Base-by-base conservation (phyloP, 1,140 invertebrate genomes). In the Uloborus diversus region DNA sequence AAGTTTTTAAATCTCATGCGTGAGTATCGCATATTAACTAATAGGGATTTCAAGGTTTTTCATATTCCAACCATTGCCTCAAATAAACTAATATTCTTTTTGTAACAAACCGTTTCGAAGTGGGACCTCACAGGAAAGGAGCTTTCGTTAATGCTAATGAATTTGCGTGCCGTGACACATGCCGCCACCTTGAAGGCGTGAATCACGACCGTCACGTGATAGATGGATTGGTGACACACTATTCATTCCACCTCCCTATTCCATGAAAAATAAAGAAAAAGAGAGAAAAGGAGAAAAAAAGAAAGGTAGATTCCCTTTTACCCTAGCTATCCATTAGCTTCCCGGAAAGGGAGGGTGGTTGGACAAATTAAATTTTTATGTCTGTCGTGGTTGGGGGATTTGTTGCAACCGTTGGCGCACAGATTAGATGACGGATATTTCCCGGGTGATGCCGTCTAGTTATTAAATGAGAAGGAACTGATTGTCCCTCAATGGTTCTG, bases 201-300 rank as follows among this genome's bases (percentile, higher is more conserved):
- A 73, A 73, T 73, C 70, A 73, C 53, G n/a, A 35, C 30, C 9
- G 14, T 25, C 56, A 62, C 70, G 56, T 73, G 70, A 73, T 73
- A 73, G 70, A 73, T 73, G 70, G 70, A 73, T 73, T 62, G 70
- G 70, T 62, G 70, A 73, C 70, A 73, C 70, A 73, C 70, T 9
- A 51, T 62, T 62, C 56, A 37, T 30, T 17, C 68, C 68, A n/a
- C n/a, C n/a, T n/a, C 32, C 30, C 30, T 17, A n/a, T 42, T 23
- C 49, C 7, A 28, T 42, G 28, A 33, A 71, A 33, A 71, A 71
- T 42, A 71, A 71, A 71, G 57, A 71, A 71, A 71, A 70, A 70
- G 42, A 5, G n/a, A 13, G 53, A 35, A 28, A 37, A 28, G 53
- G 32, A 62, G 5, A 53, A 53, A 4, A 53, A 20, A 14, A 62